phyloP scores from a whole-genome alignment of 2,888 invertebrate species.

The Enchytraeus crypticus region DNA sequence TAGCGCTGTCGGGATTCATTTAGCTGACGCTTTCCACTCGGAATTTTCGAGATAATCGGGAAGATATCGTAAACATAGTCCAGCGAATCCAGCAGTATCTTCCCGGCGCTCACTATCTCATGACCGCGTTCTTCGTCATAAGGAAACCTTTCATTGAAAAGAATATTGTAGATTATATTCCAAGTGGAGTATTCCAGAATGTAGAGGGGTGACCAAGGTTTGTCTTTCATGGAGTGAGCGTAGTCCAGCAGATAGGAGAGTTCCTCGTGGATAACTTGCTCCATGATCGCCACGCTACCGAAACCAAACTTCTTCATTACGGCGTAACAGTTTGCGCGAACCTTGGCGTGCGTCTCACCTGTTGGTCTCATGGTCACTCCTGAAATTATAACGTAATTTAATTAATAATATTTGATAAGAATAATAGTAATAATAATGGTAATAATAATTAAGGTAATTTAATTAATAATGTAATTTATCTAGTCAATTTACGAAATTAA shows the following conservation, averaged over 20 bases:
- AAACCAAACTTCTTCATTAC: slow-evolving; percentile 8
- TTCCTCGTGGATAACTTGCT: slow-evolving; percentile 3
- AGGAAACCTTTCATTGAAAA: background rate
- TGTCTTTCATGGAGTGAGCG: background rate
- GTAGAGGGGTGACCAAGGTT: background rate
- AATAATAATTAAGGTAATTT: too few species aligned
- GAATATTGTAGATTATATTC: slow-evolving; percentile 1
- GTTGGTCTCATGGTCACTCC: too few species aligned
- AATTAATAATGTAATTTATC: too few species aligned
- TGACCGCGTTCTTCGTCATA: background rate
- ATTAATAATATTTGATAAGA: too few species aligned
- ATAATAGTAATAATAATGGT: too few species aligned
- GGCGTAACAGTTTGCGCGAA: too few species aligned
- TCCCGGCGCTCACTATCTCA: too few species aligned
- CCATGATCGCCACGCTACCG: background rate
- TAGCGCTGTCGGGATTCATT: background rate
- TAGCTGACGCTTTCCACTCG: background rate
- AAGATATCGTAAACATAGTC: background rate
- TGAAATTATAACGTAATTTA: too few species aligned
- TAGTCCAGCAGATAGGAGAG: background rate
- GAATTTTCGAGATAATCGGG: background rate
- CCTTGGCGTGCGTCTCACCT: too few species aligned
- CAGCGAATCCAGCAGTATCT: background rate
- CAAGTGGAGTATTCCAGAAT: background rate
- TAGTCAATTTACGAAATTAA: too few species aligned